A percentile compares a stretch with the other conserved stretches of the same genome.
These are phyloP conservation scores for Phodopus roborovskii DNA, from an alignment of 2,113 vertebrate species.

Conservation along the genomic window DNA sequence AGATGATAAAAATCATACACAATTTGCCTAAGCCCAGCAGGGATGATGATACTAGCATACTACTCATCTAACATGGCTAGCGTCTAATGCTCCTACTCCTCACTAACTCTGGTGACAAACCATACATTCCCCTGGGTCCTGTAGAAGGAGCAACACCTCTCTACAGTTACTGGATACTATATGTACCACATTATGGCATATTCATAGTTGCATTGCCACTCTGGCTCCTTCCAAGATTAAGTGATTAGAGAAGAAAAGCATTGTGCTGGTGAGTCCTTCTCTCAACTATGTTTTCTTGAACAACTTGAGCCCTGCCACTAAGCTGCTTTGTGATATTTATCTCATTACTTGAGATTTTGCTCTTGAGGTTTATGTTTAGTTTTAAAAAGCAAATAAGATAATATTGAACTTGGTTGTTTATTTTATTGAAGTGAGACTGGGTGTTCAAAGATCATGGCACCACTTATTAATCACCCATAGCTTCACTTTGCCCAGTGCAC, in stretches of 20 bases:
- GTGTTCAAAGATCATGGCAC: conserved; percentile 75
- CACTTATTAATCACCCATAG: conserved; percentile 74
- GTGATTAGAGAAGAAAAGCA: neutral
- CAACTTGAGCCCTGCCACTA: conserved; percentile 15
- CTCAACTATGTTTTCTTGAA: conserved; percentile 19
- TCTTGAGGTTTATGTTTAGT: neutral
- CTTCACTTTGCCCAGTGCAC: conserved; percentile 60
- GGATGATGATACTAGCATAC: fast-evolving
- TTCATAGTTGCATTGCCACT: neutral
- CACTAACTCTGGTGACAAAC: fast-evolving
- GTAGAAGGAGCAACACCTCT: fast-evolving
- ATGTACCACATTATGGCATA: neutral
- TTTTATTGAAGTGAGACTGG: conserved; percentile 61
- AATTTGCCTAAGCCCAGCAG: neutral
- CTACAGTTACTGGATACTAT: fast-evolving
- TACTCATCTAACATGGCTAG: neutral
- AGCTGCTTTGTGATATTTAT: conserved; percentile 70
- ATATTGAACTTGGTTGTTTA: conserved; percentile 67
- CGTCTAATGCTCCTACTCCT: neutral
- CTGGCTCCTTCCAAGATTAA: conserved; percentile 19
- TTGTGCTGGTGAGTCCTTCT: conserved; percentile 11
- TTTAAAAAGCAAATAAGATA: conserved; percentile 67
- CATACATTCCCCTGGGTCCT: fast-evolving
- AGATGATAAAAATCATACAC: neutral
- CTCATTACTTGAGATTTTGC: conserved; percentile 69